Conservation (phyloP, 2,113 vertebrate genomes). For the Peromyscus leucopus region DNA sequence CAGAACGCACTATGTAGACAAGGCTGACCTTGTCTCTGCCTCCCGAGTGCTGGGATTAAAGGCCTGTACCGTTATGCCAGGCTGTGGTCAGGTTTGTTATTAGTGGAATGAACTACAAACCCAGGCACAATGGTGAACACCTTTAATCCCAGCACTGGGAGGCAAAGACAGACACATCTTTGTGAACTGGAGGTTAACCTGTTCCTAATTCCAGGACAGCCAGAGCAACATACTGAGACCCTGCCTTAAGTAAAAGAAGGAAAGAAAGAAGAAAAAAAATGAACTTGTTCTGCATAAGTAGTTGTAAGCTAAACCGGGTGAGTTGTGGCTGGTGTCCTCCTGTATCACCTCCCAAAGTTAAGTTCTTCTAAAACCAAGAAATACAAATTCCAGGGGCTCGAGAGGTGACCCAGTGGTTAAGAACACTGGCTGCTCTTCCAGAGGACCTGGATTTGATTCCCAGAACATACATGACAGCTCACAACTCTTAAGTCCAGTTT, state of each 20-base stretch:
- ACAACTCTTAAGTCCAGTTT: neutral
- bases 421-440: neutral
- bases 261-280: neutral
- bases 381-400: neutral
- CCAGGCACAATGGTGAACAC: neutral
- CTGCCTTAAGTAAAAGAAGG: neutral
- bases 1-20: neutral
- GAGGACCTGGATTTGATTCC: neutral
- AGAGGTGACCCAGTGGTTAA: neutral
- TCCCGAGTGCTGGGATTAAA: neutral
- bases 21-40: neutral
- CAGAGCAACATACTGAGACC: neutral
- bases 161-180: neutral
- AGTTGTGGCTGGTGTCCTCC: neutral
- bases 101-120: neutral
- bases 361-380: conserved; percentile 6
- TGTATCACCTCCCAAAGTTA: neutral
- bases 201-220: neutral
- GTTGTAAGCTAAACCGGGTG: neutral
- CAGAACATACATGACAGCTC: neutral
- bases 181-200: neutral
- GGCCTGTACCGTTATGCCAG: neutral
- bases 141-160: neutral
- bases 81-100: neutral
- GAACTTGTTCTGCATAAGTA: neutral